Base-by-base conservation (phyloP, 2,797 vertebrate species). In the Hydrophis major region DNA sequence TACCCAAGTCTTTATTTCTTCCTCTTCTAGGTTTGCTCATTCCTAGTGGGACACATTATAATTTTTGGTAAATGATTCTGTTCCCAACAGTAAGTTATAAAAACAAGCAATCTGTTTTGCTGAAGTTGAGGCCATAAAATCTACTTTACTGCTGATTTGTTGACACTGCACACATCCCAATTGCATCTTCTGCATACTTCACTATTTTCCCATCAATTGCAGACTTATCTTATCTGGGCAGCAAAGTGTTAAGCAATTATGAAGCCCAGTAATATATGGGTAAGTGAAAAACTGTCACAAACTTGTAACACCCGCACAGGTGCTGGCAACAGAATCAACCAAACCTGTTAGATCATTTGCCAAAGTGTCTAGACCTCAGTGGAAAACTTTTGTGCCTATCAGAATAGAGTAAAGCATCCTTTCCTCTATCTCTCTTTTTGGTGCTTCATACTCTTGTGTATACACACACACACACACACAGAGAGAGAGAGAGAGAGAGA, bases 261-360 rank as follows among this genome's bases (percentile, higher is more conserved):
- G 6, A 27, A 60, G 53, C 18, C 55, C n/a, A 69, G 37, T 8
- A 55, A 88, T 86, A 4, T 56, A 12, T 59, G n/a, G 32, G 0
- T 92, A 61, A 83, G 53, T 57, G 88, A 4, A 6, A 20, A 18
- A 90, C 91, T 32, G 88, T 86, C 87, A 1, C 87, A 42, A 0
- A 0, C 37, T 16, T 87, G 94, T 59, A 93, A 94, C n/a, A 32
- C 50, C 22, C 69, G 57, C 18, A 32, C 27, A 89, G 50, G 3
- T 74, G 27, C 74, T 94, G 83, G 14, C 86, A 92, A 25, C 5
- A 86, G 20, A 90, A 94, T 25, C 37, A 50, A 66, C 25, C 32
- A 90, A 91, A 47, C 16, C 37, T 88, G 88, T 7, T 69, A 95
- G 93, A 92, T 90, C 66, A 95, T 91, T 91, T 63, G 22, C 83